Evolutionary conservation across 2,888 invertebrate species (phyloP).

Genomic region (Azorinus chamasolen): DNA sequence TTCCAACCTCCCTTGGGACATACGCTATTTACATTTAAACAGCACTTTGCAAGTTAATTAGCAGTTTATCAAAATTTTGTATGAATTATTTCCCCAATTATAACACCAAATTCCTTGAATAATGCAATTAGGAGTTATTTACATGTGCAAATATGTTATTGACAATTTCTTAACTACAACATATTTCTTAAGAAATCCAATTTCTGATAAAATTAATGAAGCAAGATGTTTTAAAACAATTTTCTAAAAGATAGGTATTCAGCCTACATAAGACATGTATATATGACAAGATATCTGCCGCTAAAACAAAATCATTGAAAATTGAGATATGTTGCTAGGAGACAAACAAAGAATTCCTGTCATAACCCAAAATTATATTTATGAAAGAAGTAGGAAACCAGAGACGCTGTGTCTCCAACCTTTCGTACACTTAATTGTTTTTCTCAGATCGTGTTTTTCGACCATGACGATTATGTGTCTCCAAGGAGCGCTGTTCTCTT

Average conservation of each 20-base stretch:
- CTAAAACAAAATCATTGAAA: not conserved
- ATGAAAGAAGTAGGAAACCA: constrained; percentile 43
- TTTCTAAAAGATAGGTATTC: too few species aligned
- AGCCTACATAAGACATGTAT: too few species aligned
- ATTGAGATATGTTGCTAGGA: constrained; percentile 13
- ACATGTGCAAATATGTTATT: constrained; percentile 11
- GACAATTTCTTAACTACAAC: constrained; percentile 14
- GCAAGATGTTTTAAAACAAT: constrained; percentile 11
- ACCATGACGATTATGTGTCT: constrained; percentile 56
- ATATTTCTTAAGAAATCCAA: not conserved
- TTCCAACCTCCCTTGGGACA: constrained; percentile 17
- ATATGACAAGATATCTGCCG: constrained; percentile 7
- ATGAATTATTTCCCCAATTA: constrained; percentile 31
- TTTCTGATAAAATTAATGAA: constrained; percentile 29
- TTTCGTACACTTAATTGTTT: constrained; percentile 66
- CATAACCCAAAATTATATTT: constrained; percentile 67
- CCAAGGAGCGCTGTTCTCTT: constrained; percentile 50
- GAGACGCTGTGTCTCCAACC: constrained; percentile 58
- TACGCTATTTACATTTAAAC: constrained; percentile 28
- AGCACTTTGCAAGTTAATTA: constrained; percentile 31
- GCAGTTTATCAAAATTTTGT: constrained; percentile 38
- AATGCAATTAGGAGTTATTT: constrained; percentile 39
- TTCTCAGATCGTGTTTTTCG: constrained; percentile 66
- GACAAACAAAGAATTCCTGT: constrained; percentile 55
- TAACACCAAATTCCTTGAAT: constrained; percentile 15